Conservation (phyloP, 2,888 invertebrate species). For the Oxycera nigricornis region DNA sequence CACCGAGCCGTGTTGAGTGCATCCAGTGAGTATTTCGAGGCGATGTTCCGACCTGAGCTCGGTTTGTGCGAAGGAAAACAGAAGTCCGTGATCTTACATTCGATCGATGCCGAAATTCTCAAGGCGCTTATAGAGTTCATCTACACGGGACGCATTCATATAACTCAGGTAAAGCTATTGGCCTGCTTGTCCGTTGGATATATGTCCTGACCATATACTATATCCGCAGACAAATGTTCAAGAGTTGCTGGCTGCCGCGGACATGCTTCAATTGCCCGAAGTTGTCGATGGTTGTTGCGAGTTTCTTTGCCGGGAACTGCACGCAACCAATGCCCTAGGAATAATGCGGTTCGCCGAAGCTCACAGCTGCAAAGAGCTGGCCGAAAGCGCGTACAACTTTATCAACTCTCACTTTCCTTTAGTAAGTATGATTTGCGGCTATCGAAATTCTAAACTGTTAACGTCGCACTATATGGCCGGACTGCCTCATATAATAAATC, state of each 20-base stretch:
- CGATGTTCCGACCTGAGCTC: conserved; percentile 81
- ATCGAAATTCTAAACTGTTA: too few relatives aligned
- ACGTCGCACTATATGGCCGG: too few relatives aligned
- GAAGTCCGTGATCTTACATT: conserved; percentile 80
- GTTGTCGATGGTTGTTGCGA: conserved; percentile 84
- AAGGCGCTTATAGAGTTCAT: conserved; percentile 84
- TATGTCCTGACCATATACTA: neutral
- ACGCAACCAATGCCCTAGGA: conserved; percentile 87
- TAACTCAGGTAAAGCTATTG: conserved; percentile 56
- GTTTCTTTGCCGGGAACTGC: conserved; percentile 83
- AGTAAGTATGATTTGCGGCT: conserved; percentile 63
- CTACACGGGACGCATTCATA: conserved; percentile 74
- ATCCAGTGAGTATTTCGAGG: conserved; percentile 90
- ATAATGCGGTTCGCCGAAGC: conserved; percentile 90
- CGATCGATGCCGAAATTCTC: conserved; percentile 77
- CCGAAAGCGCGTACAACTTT: conserved; percentile 79
- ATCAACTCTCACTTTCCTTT: conserved; percentile 84
- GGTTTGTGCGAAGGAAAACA: conserved; percentile 84
- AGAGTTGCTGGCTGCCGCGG: conserved; percentile 86
- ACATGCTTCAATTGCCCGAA: conserved; percentile 88
- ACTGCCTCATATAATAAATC: too few relatives aligned
- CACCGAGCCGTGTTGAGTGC: conserved; percentile 87
- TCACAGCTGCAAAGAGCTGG: conserved; percentile 81
- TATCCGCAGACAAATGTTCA: conserved; percentile 74
- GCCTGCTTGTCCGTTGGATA: neutral